These are phyloP conservation scores for Desoria tigrina DNA, from an alignment of 2,888 invertebrate species.

Conservation along the genomic window DNA sequence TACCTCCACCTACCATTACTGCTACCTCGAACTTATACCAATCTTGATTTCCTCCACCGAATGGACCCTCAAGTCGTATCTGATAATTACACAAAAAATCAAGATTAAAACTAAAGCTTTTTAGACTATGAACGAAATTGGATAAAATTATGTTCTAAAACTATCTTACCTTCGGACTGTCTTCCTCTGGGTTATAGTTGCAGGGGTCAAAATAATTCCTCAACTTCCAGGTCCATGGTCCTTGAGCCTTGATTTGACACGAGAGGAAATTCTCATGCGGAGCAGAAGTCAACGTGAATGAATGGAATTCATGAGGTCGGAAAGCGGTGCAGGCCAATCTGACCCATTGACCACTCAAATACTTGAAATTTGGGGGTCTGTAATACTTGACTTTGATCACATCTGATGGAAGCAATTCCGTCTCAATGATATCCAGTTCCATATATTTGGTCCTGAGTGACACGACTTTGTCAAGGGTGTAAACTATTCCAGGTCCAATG, in stretches of 20 bases:
- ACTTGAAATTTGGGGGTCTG: slow-evolving; percentile 91
- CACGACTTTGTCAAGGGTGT: slow-evolving; percentile 87
- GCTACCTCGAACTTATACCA: slow-evolving; percentile 98
- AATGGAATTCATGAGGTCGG: slow-evolving; percentile 86
- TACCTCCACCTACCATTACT: slow-evolving; percentile 96
- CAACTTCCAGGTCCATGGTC: slow-evolving; percentile 97
- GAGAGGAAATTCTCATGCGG: slow-evolving; percentile 93
- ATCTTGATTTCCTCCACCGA: slow-evolving; percentile 96
- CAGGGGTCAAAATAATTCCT: slow-evolving; percentile 92
- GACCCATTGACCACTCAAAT: slow-evolving; percentile 92
- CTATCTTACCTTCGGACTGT: slow-evolving; percentile 66
- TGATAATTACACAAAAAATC: slow-evolving; percentile 45
- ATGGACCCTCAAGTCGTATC: slow-evolving; percentile 86
- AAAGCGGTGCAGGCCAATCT: slow-evolving; percentile 88
- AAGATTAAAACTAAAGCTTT: no score
- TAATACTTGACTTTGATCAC: slow-evolving; percentile 93
- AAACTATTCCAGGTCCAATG: slow-evolving; percentile 84
- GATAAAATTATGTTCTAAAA: no score
- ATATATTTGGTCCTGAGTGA: slow-evolving; percentile 86
- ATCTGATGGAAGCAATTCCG: slow-evolving; percentile 88
- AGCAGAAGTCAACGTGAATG: slow-evolving; percentile 91
- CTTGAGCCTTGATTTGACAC: slow-evolving; percentile 88
- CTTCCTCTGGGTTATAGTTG: slow-evolving; percentile 81
- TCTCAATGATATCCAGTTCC: slow-evolving; percentile 88
- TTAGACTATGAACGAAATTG: no score